These are phyloP conservation scores for Copidosoma aretas DNA, from an alignment of 2,888 invertebrate genomes.

Conservation along the genomic window DNA sequence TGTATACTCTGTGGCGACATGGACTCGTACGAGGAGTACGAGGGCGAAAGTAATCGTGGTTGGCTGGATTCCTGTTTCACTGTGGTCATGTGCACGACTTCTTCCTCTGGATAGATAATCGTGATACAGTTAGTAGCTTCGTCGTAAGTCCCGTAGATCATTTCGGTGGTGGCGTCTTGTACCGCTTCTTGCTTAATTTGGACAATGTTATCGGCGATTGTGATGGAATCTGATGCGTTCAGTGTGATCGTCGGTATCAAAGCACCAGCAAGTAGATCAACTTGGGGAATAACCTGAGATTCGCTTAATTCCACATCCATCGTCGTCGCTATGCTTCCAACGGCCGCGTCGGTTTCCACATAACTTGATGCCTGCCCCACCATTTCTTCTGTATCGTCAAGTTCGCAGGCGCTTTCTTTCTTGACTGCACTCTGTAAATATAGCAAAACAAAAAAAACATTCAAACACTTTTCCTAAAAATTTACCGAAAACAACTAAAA, in stretches of 20 bases:
- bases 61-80: neutral
- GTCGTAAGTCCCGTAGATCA: slow-evolving; percentile 76
- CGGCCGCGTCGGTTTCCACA: slow-evolving; percentile 80
- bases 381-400: slow-evolving; percentile 70
- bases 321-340: slow-evolving; percentile 54
- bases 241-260: slow-evolving; percentile 45
- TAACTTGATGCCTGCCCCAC: slow-evolving; percentile 87
- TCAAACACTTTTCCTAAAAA: neutral
- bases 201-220: slow-evolving; percentile 43
- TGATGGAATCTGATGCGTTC: slow-evolving; percentile 26
- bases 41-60: slow-evolving; percentile 54
- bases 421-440: slow-evolving; percentile 55
- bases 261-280: slow-evolving; percentile 50
- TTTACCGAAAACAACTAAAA: no score
- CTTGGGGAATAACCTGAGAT: slow-evolving; percentile 46
- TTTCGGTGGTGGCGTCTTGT: slow-evolving; percentile 64
- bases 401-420: slow-evolving; percentile 63
- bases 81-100: slow-evolving; percentile 66
- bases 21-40: slow-evolving; percentile 53
- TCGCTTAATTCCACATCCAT: slow-evolving; percentile 32
- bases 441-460: slow-evolving; percentile 19
- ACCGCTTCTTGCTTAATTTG: slow-evolving; percentile 57
- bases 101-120: slow-evolving; percentile 71
- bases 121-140: slow-evolving; percentile 77
- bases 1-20: slow-evolving; percentile 56